Evolutionary conservation across 2,797 vertebrate genomes (phyloP).

Genomic region (Malacoraja senta): DNA sequence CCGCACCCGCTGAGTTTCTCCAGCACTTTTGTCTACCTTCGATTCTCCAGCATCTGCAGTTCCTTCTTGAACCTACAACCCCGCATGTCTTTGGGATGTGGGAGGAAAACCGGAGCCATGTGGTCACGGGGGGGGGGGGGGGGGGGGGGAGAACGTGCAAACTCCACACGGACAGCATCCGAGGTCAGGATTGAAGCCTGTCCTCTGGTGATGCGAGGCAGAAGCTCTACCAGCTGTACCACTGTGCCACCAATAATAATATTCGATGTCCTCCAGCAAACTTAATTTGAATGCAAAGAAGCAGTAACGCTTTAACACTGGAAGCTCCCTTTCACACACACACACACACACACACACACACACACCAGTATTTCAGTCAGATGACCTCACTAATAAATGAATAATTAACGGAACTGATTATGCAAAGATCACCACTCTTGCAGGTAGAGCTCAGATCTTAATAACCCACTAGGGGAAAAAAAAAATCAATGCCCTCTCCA

Average conservation of each 20-base stretch:
- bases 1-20: too few species aligned
- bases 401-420: background rate
- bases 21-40: too few species aligned
- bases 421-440: background rate
- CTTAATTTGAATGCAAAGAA: background rate
- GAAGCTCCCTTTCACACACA: background rate
- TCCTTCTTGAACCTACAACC: too few species aligned
- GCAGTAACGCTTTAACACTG: background rate
- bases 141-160: too few species aligned
- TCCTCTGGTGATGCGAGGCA: too few species aligned
- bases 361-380: background rate
- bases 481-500: background rate
- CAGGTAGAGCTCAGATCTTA: background rate
- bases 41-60: too few species aligned
- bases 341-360: background rate
- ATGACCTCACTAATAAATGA: background rate
- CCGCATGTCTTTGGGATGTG: too few species aligned
- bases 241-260: background rate
- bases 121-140: too few species aligned
- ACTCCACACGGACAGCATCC: too few species aligned
- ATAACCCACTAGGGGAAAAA: background rate
- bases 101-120: too few species aligned
- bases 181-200: too few species aligned
- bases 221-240: too few species aligned
- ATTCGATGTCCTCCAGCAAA: background rate